phyloP scores from a whole-genome alignment of 2,888 invertebrate species.

The Octonoba sinensis region DNA sequence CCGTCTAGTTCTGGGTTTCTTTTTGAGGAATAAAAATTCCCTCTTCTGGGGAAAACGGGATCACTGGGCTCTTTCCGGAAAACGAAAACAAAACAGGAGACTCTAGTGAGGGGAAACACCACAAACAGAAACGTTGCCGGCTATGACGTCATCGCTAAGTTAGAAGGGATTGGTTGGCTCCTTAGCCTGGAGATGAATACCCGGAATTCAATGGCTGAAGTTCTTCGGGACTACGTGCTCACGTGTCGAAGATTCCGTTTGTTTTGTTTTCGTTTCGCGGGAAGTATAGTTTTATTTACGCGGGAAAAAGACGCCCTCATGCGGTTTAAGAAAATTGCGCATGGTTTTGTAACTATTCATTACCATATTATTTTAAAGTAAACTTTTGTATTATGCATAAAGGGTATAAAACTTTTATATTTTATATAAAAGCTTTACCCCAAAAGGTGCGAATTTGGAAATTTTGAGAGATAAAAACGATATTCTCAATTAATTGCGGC shows the following conservation, averaged over 20 bases:
- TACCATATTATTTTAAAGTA: too few species aligned
- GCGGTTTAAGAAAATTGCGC: constrained; percentile 22
- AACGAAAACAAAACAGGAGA: neutral
- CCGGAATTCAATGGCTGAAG: constrained; percentile 20
- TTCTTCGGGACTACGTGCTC: constrained; percentile 8
- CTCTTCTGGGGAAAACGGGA: too few species aligned
- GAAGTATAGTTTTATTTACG: neutral
- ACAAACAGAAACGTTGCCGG: constrained; percentile 35
- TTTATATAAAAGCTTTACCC: too few species aligned
- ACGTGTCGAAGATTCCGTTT: constrained; percentile 22
- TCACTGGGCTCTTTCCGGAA: neutral
- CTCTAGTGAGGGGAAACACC: constrained; percentile 26
- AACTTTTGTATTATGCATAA: too few species aligned
- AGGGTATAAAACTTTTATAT: too few species aligned
- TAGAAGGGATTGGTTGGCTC: constrained; percentile 30
- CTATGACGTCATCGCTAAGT: constrained; percentile 28
- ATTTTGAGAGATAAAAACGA: too few species aligned
- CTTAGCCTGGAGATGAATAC: constrained; percentile 20
- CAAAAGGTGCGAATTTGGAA: too few species aligned
- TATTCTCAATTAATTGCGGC: too few species aligned
- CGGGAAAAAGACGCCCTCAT: neutral
- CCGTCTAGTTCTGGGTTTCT: too few species aligned
- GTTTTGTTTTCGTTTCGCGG: constrained; percentile 34
- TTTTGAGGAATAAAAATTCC: too few species aligned
- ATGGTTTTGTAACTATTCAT: too few species aligned